Evolutionary conservation across 2,113 vertebrate genomes (phyloP), one percentile per base, ranked within the genome.

Genomic region (Galeopterus variegatus): DNA sequence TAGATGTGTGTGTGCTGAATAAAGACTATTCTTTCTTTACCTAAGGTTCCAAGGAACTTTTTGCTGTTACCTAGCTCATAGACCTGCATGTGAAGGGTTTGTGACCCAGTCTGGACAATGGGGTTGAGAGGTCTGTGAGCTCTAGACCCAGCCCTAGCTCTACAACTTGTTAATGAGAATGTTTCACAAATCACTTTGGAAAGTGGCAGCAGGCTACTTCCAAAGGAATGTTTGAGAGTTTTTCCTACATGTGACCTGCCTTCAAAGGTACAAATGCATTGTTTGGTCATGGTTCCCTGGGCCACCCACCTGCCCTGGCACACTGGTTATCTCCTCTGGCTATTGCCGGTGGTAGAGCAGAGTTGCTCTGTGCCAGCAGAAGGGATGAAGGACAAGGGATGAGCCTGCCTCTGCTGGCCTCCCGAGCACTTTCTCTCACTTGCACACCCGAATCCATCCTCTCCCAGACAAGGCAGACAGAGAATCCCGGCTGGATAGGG

Each of bases 271-370:
- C 88, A 54, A 8, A 48, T 65, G 56, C 19, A 19, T 10, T 19
- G 19, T 10, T 8, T 0, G 10, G 26, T 6, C 2, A 0, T 5
- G 56, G 83, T 28, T 36, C 48, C 36, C 0, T 0, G 9, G 41
- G 58, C 69, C 3, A 0, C 67, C 86, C 23, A 6, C 24, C 0
- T 0, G 56, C 85, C 70, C 19, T 23, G 36, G 64, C 24, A 24
- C 7, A 3, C 69, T 9, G 9, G 60, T 93, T 50, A 62, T 36
- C 58, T 72, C 52, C 67, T 67, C 82, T 13, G 13, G 77, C 18
- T 5, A 1, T 6, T 12, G 52, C 18, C 1, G 9, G 67, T 5
- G 62, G 72, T 3, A 23, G 15, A 0, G 1, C 31, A 0, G 24
- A 24, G 52, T 60, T 88, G 7, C 36, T 23, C 65, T 2, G 4